Evolutionary conservation across 2,888 invertebrate genomes (phyloP), one percentile per base, ranked within the genome.

Genomic region (Mesorhabditis spiculigera): DNA sequence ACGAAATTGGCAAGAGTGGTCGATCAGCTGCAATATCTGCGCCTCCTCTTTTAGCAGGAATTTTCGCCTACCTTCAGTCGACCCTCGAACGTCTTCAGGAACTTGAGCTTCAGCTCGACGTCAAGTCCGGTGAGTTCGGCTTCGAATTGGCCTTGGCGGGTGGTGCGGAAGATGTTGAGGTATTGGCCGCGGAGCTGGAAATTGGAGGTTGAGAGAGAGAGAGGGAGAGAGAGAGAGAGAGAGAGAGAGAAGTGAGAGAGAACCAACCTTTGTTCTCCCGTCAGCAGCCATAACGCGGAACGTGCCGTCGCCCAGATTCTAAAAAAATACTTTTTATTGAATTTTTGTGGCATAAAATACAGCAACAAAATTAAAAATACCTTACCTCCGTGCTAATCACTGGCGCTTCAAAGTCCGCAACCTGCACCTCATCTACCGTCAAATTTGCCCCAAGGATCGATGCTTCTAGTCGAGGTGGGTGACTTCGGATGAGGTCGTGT

Each of bases 1-100:
- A 10, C 10, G 10, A n/a, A 50, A 50, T 50, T 50, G 58, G n/a
- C 58, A 50, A 10, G 58, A 50, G 10, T 50, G 58, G n/a, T 50
- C 58, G 58, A 50, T 50, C 58, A 50, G 58, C 58, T 50, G 58
- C 10, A 50, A 50, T 13, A 50, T 50, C 58, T 50, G 58, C n/a
- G n/a, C n/a, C n/a, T 50, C 10, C 8, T 13, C n/a, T 50, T 50
- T 50, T 13, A 50, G n/a, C n/a, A 10, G 8, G n/a, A 50, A 50
- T n/a, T 50, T 50, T 13, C 2, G n/a, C 58, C 58, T 13, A 50
- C 58, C 58, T 50, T 50, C 58, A 50, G 58, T n/a, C 58, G 58
- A 10, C 58, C 58, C 8, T 50, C 58, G 58, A 50, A 50, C n/a
- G 58, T 50, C n/a, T 50, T 50, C 58, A 50, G 8, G 58, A 13